Evolutionary conservation across 2,888 invertebrate species (phyloP).

Genomic region (Lepidochrysops patricia): DNA sequence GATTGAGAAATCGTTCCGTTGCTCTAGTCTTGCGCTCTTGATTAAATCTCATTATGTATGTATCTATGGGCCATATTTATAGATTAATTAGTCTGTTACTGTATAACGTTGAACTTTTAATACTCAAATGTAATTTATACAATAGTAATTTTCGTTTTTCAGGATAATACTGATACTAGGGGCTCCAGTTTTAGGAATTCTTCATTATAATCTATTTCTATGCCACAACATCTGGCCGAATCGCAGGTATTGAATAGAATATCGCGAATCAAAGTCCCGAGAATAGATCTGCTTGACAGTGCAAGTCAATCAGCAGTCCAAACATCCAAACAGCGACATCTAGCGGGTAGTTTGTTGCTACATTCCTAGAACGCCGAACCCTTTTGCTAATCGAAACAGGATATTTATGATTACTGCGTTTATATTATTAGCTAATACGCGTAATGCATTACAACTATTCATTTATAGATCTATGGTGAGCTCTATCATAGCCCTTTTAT

Average conservation of each 20-base stretch:
- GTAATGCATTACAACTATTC: background rate
- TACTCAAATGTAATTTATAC: no score
- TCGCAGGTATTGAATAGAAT: conserved; percentile 11
- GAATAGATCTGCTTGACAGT: conserved; percentile 40
- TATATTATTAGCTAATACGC: background rate
- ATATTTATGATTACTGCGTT: conserved; percentile 23
- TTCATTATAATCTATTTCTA: conserved; percentile 9
- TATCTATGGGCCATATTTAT: no score
- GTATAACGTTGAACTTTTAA: no score
- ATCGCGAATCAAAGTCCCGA: conserved; percentile 21
- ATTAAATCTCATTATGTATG: no score
- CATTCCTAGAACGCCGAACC: conserved; percentile 44
- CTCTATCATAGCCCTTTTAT: no score
- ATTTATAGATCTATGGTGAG: no score
- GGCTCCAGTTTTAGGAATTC: no score
- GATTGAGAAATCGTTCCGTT: no score
- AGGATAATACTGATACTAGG: no score
- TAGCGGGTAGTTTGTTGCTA: conserved; percentile 20
- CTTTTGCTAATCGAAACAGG: conserved; percentile 24
- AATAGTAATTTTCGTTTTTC: no score
- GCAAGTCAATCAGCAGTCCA: conserved; percentile 66
- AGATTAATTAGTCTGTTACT: no score
- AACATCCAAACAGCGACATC: conserved; percentile 42
- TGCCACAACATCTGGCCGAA: conserved; percentile 18
- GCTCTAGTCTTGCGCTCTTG: no score